Base-by-base conservation (phyloP, 2,113 vertebrate species). In the Gulo gulo region DNA sequence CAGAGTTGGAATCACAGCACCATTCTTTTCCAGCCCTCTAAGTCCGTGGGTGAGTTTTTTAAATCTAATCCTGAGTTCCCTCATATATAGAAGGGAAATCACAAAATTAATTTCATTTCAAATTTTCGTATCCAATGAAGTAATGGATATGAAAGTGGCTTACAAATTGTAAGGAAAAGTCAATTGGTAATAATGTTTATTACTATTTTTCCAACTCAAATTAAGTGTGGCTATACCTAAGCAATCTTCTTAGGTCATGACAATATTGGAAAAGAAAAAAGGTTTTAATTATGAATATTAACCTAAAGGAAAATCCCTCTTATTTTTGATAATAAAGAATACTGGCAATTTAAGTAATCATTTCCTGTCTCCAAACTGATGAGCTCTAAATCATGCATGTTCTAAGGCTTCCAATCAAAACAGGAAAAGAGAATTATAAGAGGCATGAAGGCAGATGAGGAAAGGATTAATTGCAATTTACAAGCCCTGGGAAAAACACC, bases 121-220 rank as follows among this genome's bases (percentile, higher is more conserved):
- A 36, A 39, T 39, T 81, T 73, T 61, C 55, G 24, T 94, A 21
- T 86, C 83, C 15, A 93, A 29, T 79, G 2, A 71, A 74, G 5
- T 83, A 85, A 65, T 47, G 12, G 18, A 78, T 52, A 3, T 26
- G 9, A 52, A 87, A 65, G 14, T 45, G 8, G 9, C 26, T 89
- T 69, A 67, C 20, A 88, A 47, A 78, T 74, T 91, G 0, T 88
- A 76, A 91, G 36, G 57, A 73, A 91, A 74, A 91, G 73, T 95
- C 31, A 88, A 57, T 16, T 23, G 12, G 84, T 16, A 91, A 9
- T 59, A 93, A 45, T 45, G 18, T 61, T 73, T 47, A 85, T 86
- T 50, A 87, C 52, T 89, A 50, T 45, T 97, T 79, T 76, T 85
- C 84, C 8, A 57, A 83, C 61, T 96, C 36, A 81, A 71, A 92